Base-by-base conservation (phyloP, 2,797 vertebrate species). In the Menidia menidia region DNA sequence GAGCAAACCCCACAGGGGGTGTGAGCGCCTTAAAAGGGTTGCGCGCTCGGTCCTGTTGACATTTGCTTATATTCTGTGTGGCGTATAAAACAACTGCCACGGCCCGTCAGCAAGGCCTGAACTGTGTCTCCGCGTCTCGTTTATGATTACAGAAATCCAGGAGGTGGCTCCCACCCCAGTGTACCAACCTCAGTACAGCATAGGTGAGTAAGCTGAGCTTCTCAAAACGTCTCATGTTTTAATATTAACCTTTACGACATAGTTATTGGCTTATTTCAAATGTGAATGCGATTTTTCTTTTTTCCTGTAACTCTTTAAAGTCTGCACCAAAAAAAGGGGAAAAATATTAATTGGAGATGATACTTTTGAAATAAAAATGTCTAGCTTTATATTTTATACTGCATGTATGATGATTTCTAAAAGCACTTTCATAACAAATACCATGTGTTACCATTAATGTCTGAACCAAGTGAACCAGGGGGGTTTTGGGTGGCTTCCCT, bases 181-280 rank as follows among this genome's bases (percentile, higher is more conserved):
- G 43, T 95, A 80, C 87, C 93, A 94, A 60, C 87, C 93, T 53
- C 94, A 95, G 52, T 94, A 94, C 89, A 93, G 92, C 88, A 92
- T 94, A 52, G 93, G 94, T 95, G 14, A 64, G 69, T 58, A 25
- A 25, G 25, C 25, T 25, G 25, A 25, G 1, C 25, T 25, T 25
- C 2, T 25, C 25, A 25, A 25, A 25, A 25, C 25, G 25, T 25
- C 25, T 18, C 14, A 12, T 47, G 3, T 50, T 2, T 51, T 51
- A 10, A 12, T 25, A 19, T n/a, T 51, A 25, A 13, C 25, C 48
- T 12, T 51, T 3, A 12, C 18, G 4, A 19, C 25, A 25, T 50
- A 25, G 25, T 50, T 48, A 25, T 11, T 50, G 18, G 9, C 7
- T 19, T 50, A n/a, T 25, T 50, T 12, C 25, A 25, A 25, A 25